phyloP scores from a whole-genome alignment of 2,113 vertebrate species.

The Oryzias javanicus region DNA sequence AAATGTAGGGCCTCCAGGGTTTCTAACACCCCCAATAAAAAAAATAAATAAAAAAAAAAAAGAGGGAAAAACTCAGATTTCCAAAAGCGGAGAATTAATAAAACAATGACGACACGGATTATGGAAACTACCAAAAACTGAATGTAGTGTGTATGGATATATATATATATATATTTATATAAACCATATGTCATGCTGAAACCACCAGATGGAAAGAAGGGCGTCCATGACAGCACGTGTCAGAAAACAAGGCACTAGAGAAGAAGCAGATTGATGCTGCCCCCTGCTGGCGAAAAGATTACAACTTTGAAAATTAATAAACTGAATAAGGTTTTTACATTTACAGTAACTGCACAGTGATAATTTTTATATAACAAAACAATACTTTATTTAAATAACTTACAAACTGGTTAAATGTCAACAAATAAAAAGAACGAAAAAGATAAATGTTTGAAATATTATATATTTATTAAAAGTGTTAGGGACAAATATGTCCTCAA shows the following conservation, averaged over 20 bases:
- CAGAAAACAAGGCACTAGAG: background rate
- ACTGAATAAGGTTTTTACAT: too few species aligned
- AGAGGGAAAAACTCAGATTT: background rate
- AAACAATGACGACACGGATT: slow-evolving; percentile 3
- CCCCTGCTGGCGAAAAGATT: slow-evolving; percentile 53
- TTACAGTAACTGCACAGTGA: background rate
- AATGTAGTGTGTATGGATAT: too few species aligned
- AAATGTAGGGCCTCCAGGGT: too few species aligned
- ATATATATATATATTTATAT: too few species aligned
- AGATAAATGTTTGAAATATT: slow-evolving; percentile 40
- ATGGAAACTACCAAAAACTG: slow-evolving; percentile 5
- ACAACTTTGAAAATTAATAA: background rate
- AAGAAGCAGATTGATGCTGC: slow-evolving; percentile 35
- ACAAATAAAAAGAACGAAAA: background rate
- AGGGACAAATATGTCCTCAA: slow-evolving; percentile 69
- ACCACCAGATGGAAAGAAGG: slow-evolving; percentile 61
- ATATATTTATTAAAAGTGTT: slow-evolving; percentile 76
- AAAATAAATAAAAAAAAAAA: too few species aligned
- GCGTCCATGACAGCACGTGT: slow-evolving; percentile 48
- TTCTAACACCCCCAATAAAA: too few species aligned
- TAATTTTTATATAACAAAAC: background rate
- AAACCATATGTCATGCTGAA: slow-evolving; percentile 30
- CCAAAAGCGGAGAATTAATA: slow-evolving; percentile 5
- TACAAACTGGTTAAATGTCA: background rate
- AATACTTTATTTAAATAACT: slow-evolving; percentile 1